Base-by-base conservation (phyloP, 2,888 invertebrate species). In the Epistrophe grossulariae region DNA sequence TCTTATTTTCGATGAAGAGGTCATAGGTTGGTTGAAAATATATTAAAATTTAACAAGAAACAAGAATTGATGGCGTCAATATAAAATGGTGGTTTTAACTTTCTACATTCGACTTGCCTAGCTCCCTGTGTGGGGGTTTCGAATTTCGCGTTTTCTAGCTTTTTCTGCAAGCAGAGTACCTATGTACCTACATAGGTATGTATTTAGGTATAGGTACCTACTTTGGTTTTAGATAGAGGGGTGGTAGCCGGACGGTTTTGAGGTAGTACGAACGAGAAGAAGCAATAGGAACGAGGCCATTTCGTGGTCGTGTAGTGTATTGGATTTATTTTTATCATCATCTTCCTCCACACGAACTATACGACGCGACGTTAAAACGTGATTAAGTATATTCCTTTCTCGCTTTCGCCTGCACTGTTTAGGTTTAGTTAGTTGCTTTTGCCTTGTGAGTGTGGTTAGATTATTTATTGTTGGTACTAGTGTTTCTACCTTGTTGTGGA, bases 251-350 rank as follows among this genome's bases (percentile, higher is more conserved):
- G 79, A 45, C 24, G 76, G 64, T 48, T 84, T 79, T 66, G 50
- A 40, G 57, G 80, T 74, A 70, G 80, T 74, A 70, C 79, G 57
- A 84, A 60, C 64, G 85, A 74, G 71, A 64, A 64, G 70, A 73
- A 71, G 79, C 71, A 87, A 76, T 79, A 45, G 71, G 55, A 87
- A 79, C 83, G 83, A 87, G 87, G 87, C 66, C 87, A 71, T 83
- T 72, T 70, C 70, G 52, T 79, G 62, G 79, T 70, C 70, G 70
- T 76, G 57, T 76, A 74, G 57, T 76, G 71, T 79, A 72, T 79
- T 79, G 79, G 79, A 87, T 87, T 83, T 87, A 87, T 87, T 87
- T 87, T 83, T 87, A 83, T 87, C 87, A 79, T 79, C 87, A 82
- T 87, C 79, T 83, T 87, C 83, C 83, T 83, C 78, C 79, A 79